Percentiles rank a stretch among this genome's conserved stretches.
Evolutionary conservation across 2,113 vertebrate species (phyloP).

Genomic region (Myrmecophaga tridactyla): DNA sequence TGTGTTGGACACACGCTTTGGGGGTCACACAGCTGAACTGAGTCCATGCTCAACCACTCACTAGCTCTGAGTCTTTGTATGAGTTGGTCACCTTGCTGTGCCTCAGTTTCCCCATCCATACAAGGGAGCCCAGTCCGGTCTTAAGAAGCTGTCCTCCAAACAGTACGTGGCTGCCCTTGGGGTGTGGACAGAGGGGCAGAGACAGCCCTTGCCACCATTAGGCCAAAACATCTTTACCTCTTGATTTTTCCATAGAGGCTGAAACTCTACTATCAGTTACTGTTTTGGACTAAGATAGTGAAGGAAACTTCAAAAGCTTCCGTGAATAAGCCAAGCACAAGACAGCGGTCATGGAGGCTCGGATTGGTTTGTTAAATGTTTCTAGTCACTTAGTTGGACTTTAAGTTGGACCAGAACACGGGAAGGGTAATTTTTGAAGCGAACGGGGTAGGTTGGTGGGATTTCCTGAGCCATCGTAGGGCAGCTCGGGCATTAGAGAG

Average conservation of each 20-base stretch:
- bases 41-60: too few relatives aligned
- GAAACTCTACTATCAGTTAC: neutral
- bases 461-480: neutral
- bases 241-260: too few relatives aligned
- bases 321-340: too few relatives aligned
- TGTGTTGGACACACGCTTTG: neutral
- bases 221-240: neutral
- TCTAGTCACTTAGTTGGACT: neutral
- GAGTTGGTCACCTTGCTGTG: neutral
- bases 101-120: too few relatives aligned
- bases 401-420: neutral
- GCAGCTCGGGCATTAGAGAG: rapidly evolving
- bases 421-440: neutral
- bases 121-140: neutral
- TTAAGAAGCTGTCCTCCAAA: neutral
- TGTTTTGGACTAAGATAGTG: neutral
- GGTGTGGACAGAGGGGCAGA: neutral
- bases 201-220: too few relatives aligned
- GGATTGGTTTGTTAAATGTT: neutral
- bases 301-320: neutral
- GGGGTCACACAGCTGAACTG: neutral
- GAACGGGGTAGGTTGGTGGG: neutral
- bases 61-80: neutral
- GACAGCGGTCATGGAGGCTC: neutral
- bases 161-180: neutral